Conservation (phyloP, 2,113 vertebrate genomes). For the Vimba vimba region DNA sequence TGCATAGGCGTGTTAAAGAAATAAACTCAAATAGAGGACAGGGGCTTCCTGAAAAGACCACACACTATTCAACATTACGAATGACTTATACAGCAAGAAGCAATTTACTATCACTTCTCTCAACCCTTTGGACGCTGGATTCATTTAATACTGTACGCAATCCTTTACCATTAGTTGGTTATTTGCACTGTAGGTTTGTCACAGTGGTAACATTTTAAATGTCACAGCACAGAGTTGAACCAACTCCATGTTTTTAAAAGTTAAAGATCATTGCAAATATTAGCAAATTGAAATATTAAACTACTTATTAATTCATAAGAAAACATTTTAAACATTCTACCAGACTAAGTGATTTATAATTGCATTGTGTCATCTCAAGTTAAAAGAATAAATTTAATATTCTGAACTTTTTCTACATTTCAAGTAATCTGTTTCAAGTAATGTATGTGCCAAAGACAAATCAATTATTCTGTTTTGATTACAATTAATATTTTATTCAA, state of each 20-base stretch:
- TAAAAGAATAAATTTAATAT: not conserved
- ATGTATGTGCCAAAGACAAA: not conserved
- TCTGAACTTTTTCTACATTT: not conserved
- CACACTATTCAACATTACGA: not conserved
- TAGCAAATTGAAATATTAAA: not conserved
- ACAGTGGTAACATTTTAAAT: not conserved
- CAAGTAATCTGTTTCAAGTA: too few species aligned
- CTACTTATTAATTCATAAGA: not conserved
- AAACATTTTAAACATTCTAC: not conserved
- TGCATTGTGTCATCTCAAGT: not conserved
- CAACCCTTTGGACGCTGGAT: not conserved
- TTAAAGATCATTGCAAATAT: not conserved
- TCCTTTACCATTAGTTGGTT: not conserved
- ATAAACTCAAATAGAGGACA: constrained; percentile 1
- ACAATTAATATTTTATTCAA: not conserved
- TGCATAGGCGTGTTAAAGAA: not conserved
- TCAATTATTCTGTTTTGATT: constrained; percentile 1
- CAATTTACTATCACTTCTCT: not conserved
- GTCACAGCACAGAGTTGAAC: not conserved
- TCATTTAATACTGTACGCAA: not conserved
- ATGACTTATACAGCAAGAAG: not conserved
- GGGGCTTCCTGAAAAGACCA: constrained; percentile 16
- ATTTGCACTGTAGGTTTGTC: not conserved
- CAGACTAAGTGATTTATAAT: not conserved
- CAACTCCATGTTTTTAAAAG: not conserved